phyloP scores from a whole-genome alignment of 2,797 vertebrate genomes.

The Sciurus vulgaris region DNA sequence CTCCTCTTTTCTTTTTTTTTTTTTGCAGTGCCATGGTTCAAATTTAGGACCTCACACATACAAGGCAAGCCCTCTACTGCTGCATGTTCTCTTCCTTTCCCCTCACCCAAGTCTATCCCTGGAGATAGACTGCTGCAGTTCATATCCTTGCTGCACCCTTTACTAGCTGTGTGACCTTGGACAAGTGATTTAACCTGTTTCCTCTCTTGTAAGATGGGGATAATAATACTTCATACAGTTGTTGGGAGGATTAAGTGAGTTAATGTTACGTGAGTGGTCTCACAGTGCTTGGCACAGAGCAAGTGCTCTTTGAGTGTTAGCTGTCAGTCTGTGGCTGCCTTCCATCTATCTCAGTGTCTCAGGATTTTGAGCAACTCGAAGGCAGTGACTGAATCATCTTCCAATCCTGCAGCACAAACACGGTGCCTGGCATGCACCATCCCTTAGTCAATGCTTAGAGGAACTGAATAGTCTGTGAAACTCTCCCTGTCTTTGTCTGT shows the following conservation, averaged over 20 bases:
- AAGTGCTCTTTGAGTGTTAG: background rate
- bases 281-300: background rate
- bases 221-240: background rate
- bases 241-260: conserved; percentile 24
- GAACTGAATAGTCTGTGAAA: background rate
- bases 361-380: background rate
- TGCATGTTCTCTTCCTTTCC: background rate
- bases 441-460: conserved; percentile 41
- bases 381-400: background rate
- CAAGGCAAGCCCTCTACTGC: background rate
- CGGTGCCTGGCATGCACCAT: background rate
- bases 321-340: background rate
- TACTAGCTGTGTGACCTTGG: background rate
- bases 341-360: background rate
- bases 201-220: conserved; percentile 11
- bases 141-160: background rate
- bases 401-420: background rate
- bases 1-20: background rate
- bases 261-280: background rate
- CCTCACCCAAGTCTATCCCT: background rate
- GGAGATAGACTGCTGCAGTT: background rate
- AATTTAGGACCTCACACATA: background rate
- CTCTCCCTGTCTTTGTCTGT: conserved; percentile 72
- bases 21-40: background rate
- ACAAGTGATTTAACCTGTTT: conserved; percentile 35